phyloP scores from a whole-genome alignment of 2,888 invertebrate species.

The Prenolepis imparis region DNA sequence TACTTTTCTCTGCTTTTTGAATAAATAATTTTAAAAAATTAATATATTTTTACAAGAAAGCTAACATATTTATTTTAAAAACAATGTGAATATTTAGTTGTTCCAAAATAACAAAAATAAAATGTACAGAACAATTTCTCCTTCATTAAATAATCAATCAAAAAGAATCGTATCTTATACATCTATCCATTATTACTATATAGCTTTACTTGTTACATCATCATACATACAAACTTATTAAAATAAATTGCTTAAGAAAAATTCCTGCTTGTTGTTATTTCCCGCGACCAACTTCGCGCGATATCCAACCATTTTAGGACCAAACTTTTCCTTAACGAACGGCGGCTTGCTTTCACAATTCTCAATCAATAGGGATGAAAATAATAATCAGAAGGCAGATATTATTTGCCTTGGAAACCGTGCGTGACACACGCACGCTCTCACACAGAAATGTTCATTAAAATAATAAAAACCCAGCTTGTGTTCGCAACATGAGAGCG shows the following conservation, averaged over 20 bases:
- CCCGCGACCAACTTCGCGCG: not conserved
- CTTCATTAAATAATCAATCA: not conserved
- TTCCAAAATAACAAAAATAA: not conserved
- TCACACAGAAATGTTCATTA: conserved; percentile 48
- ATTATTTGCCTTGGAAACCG: conserved; percentile 2
- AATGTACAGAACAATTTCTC: not conserved
- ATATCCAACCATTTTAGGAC: conserved; percentile 1
- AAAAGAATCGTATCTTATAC: not conserved
- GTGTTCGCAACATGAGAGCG: not conserved
- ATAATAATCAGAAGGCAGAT: conserved; percentile 33
- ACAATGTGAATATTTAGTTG: not conserved
- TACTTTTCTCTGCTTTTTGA: too few species aligned
- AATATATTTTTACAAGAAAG: not conserved
- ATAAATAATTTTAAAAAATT: too few species aligned
- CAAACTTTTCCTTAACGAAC: conserved; percentile 26
- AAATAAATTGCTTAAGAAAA: conserved; percentile 1
- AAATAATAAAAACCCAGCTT: conserved; percentile 43
- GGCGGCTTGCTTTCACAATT: conserved; percentile 10
- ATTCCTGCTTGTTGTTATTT: not conserved
- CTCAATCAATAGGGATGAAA: conserved; percentile 16
- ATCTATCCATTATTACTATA: not conserved
- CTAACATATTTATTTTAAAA: not conserved
- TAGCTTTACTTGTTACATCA: not conserved
- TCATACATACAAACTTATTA: not conserved
- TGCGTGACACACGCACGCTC: not conserved